These are phyloP conservation scores for cattle (Bos taurus) DNA, from an alignment of 2,113 vertebrate genomes.

Conservation along the genomic window ARS-UCD2.0 NC_037343.1:22816001-22816500, in stretches of 20 bases:
- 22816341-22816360: background rate
- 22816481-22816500: background rate
- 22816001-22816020: background rate
- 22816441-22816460: background rate
- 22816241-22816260: background rate
- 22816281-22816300: background rate
- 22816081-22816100: background rate
- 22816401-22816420: background rate
- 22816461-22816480: background rate
- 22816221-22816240: background rate
- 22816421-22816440: background rate
- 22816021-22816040: background rate
- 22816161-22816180: background rate
- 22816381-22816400: background rate
- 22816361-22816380: background rate
- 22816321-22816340: background rate
- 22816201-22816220: background rate
- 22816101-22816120: background rate
- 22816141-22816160: background rate
- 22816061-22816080: background rate
- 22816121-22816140: background rate
- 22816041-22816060: background rate
- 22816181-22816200: background rate
- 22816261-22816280: background rate
- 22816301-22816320: background rate